Conservation (phyloP, 2,888 invertebrate genomes). For the Ectobius pallidus region DNA sequence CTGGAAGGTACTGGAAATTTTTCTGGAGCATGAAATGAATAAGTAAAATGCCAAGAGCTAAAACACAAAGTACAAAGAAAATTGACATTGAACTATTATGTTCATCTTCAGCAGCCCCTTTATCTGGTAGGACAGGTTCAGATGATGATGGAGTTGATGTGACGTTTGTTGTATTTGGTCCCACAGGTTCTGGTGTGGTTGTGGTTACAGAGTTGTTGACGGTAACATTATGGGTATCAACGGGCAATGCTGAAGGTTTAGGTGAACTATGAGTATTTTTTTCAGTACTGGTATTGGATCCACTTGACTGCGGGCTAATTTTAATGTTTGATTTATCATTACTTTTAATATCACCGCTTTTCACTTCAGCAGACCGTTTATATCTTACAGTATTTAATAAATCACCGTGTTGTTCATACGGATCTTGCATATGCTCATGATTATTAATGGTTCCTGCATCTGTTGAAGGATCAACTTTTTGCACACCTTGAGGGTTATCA, state of each 20-base stretch:
- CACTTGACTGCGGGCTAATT: too few relatives aligned
- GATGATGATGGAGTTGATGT: slow-evolving; percentile 62
- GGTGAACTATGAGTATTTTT: not conserved
- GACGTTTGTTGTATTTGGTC: slow-evolving; percentile 47
- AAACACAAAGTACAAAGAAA: slow-evolving; percentile 95
- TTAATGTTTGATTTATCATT: too few relatives aligned
- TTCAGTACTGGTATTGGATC: not conserved
- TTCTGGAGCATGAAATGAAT: slow-evolving; percentile 96
- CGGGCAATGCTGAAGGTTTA: not conserved
- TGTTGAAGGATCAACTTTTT: not conserved
- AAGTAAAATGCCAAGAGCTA: slow-evolving; percentile 91
- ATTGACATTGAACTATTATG: slow-evolving; percentile 96
- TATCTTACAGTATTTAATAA: not conserved
- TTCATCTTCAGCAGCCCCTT: slow-evolving; percentile 93
- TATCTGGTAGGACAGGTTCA: slow-evolving; percentile 83
- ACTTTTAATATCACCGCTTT: not conserved
- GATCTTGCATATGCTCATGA: not conserved
- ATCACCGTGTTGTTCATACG: not conserved
- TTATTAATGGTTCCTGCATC: too few relatives aligned
- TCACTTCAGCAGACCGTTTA: not conserved
- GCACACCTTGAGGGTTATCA: not conserved
- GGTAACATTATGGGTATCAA: not conserved
- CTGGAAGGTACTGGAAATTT: slow-evolving; percentile 95
- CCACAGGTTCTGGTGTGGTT: not conserved
- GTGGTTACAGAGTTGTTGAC: not conserved